Conservation (phyloP, 2,797 vertebrate genomes). For the Lacerta bilineata region DNA sequence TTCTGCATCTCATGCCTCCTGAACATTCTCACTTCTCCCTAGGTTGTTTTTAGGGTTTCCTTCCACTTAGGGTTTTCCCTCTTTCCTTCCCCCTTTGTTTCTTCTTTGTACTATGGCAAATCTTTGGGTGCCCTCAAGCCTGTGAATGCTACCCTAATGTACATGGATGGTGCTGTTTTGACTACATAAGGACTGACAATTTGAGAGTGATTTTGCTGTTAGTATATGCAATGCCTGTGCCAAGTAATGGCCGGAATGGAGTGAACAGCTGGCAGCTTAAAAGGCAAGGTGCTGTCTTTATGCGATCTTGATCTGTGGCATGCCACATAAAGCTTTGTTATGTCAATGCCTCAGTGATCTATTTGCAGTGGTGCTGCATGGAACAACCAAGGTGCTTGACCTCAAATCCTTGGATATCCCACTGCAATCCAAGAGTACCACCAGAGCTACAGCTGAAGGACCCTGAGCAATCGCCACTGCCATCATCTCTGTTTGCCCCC, state of each 20-base stretch:
- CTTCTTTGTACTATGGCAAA: too few species aligned
- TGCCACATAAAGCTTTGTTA: neutral
- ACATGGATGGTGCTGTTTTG: neutral
- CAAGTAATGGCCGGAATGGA: neutral
- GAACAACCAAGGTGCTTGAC: slow-evolving; percentile 23
- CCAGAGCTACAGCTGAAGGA: neutral
- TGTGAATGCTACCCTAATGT: neutral
- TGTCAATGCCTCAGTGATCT: neutral
- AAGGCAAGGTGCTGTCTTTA: neutral
- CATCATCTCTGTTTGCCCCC: slow-evolving; percentile 65
- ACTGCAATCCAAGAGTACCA: neutral
- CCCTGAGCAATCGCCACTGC: slow-evolving; percentile 2
- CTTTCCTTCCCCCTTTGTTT: too few species aligned
- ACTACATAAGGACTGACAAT: neutral
- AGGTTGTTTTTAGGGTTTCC: too few species aligned
- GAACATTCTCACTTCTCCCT: too few species aligned
- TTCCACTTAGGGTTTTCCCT: too few species aligned
- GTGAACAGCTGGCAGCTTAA: neutral
- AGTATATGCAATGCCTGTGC: neutral
- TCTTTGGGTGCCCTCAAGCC: neutral
- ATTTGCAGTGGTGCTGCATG: neutral
- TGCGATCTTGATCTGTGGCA: neutral
- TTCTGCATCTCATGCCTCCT: too few species aligned
- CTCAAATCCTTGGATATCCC: neutral
- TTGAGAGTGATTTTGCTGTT: neutral